These are phyloP conservation scores for Cyprinodon tularosa DNA, from an alignment of 2,113 vertebrate species.

Conservation along the genomic window DNA sequence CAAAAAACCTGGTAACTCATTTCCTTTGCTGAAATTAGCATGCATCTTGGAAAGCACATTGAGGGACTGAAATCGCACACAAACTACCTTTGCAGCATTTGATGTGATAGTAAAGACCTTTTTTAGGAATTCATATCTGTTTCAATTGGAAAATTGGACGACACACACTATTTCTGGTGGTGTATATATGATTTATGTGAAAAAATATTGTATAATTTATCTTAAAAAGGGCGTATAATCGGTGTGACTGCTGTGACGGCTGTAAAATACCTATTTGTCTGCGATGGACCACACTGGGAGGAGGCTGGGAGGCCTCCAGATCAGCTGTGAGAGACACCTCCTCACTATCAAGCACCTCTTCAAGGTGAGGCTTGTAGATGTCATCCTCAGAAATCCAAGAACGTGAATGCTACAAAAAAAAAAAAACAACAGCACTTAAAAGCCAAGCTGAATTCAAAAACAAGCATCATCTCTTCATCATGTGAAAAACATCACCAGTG, in stretches of 20 bases:
- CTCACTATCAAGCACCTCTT: constrained; percentile 35
- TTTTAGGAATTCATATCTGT: not conserved
- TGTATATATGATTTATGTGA: not conserved
- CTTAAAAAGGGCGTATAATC: not conserved
- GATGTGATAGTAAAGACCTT: not conserved
- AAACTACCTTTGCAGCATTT: not conserved
- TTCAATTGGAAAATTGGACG: not conserved
- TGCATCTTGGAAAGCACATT: not conserved
- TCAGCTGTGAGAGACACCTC: constrained; percentile 32
- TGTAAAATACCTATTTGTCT: constrained; percentile 86
- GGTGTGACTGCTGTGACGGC: too few relatives aligned
- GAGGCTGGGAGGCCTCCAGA: constrained; percentile 26
- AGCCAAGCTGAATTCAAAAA: not conserved
- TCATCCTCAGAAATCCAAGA: constrained; percentile 96
- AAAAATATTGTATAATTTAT: too few relatives aligned
- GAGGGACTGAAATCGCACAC: not conserved
- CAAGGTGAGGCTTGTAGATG: constrained; percentile 82
- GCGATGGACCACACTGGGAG: constrained; percentile 86
- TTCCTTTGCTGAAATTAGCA: not conserved
- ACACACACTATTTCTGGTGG: not conserved
- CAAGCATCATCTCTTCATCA: not conserved
- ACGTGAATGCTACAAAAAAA: constrained; percentile 75
- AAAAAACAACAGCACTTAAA: not conserved
- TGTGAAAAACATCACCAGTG: not conserved
- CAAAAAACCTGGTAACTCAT: not conserved